phyloP scores from a whole-genome alignment of 2,888 invertebrate genomes.

The Lydus trimaculatus region DNA sequence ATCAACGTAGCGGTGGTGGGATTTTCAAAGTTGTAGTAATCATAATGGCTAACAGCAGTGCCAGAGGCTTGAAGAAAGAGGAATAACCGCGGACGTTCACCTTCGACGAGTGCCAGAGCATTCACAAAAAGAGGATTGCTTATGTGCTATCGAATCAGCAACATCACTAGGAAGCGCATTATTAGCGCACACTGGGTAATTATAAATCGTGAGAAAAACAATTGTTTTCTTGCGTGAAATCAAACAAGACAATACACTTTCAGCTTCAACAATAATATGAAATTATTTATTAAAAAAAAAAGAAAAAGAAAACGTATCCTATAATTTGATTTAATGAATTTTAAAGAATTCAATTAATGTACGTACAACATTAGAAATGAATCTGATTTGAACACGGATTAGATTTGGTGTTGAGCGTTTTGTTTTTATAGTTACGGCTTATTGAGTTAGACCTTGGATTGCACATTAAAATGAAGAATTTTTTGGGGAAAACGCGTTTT shows the following conservation, averaged over 20 bases:
- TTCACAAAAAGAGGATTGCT: conserved; percentile 54
- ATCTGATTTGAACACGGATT: not conserved
- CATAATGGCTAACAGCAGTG: conserved; percentile 49
- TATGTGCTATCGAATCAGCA: conserved; percentile 51
- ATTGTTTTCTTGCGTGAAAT: conserved; percentile 15
- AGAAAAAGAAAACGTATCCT: not conserved
- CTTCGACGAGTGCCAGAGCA: conserved; percentile 53
- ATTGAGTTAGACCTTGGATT: not conserved
- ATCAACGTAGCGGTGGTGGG: conserved; percentile 8
- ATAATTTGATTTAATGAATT: not conserved
- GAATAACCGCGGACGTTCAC: conserved; percentile 60
- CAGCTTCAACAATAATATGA: not conserved
- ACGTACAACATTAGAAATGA: too few relatives aligned
- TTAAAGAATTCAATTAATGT: not conserved
- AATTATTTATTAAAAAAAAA: not conserved
- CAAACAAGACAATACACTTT: not conserved
- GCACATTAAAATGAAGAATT: not conserved
- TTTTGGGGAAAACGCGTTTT: not conserved
- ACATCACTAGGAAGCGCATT: conserved; percentile 57
- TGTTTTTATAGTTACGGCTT: not conserved
- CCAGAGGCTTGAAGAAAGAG: conserved; percentile 49
- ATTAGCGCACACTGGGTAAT: conserved; percentile 52
- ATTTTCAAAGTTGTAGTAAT: conserved; percentile 21
- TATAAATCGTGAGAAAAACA: conserved; percentile 55
- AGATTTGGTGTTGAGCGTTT: not conserved